Percentiles rank a stretch among this genome's conserved stretches.
Conservation (phyloP, 2,113 vertebrate genomes). For the Lampris incognitus region DNA sequence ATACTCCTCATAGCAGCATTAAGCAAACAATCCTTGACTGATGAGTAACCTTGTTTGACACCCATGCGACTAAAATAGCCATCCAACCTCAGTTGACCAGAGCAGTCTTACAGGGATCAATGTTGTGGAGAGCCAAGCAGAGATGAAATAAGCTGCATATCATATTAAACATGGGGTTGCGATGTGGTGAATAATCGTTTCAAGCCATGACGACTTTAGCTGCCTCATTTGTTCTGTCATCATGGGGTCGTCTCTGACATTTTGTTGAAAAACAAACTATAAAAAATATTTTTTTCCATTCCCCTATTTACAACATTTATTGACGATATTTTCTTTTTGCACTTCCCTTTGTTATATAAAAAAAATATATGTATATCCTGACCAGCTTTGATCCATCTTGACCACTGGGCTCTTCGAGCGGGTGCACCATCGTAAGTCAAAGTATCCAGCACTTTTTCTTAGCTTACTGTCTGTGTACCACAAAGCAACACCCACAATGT, state of each 20-base stretch:
- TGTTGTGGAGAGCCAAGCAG: not conserved
- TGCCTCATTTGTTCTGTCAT: conserved; percentile 59
- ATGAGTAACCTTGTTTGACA: not conserved
- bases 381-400: conserved; percentile 38
- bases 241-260: conserved; percentile 56
- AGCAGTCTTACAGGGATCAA: not conserved
- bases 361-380: conserved; percentile 2
- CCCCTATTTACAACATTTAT: conserved; percentile 51
- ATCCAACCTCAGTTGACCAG: too few relatives aligned
- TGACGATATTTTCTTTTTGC: conserved; percentile 37
- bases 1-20: not conserved
- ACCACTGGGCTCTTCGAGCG: not conserved
- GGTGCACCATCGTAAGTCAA: conserved; percentile 63
- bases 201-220: conserved; percentile 70
- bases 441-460: conserved; percentile 81
- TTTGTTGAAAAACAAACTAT: conserved; percentile 49
- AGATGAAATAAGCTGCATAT: not conserved
- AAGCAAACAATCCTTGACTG: not conserved
- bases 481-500: conserved; percentile 16
- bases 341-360: conserved; percentile 38
- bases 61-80: not conserved
- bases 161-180: not conserved
- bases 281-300: conserved; percentile 55
- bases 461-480: conserved; percentile 46
- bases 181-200: conserved; percentile 26